Evolutionary conservation across 2,888 invertebrate species (phyloP).

Genomic region (Machimus atricapillus): DNA sequence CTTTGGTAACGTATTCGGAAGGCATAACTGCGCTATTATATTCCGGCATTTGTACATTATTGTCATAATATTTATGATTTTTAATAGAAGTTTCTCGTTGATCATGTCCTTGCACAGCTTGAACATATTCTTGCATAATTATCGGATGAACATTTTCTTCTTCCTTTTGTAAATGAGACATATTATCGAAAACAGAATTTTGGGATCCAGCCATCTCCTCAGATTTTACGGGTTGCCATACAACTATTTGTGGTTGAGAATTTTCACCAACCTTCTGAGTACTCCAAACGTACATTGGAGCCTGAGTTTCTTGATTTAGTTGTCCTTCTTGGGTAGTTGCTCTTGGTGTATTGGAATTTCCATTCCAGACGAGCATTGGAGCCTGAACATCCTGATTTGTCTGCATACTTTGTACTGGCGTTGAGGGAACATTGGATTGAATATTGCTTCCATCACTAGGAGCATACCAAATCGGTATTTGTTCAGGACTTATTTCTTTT

Average conservation of each 20-base stretch:
- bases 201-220: neutral
- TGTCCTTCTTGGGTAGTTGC: neutral
- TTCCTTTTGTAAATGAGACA: constrained; percentile 17
- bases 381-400: neutral
- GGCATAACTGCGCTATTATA: neutral
- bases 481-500: neutral
- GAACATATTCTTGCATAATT: constrained; percentile 26
- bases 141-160: constrained; percentile 13
- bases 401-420: neutral
- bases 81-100: neutral
- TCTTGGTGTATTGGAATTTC: neutral
- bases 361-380: neutral
- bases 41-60: neutral
- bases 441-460: neutral
- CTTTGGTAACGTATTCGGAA: neutral
- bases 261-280: neutral
- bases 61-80: neutral
- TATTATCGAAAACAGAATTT: neutral
- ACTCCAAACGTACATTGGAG: neutral
- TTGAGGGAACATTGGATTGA: neutral
- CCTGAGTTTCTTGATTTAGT: neutral
- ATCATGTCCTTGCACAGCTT: neutral
- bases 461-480: neutral
- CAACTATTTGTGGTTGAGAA: neutral
- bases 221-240: neutral